Evolutionary conservation across 1,140 invertebrate species (phyloP).

Genomic region (Pseudobourletiella spinata): DNA sequence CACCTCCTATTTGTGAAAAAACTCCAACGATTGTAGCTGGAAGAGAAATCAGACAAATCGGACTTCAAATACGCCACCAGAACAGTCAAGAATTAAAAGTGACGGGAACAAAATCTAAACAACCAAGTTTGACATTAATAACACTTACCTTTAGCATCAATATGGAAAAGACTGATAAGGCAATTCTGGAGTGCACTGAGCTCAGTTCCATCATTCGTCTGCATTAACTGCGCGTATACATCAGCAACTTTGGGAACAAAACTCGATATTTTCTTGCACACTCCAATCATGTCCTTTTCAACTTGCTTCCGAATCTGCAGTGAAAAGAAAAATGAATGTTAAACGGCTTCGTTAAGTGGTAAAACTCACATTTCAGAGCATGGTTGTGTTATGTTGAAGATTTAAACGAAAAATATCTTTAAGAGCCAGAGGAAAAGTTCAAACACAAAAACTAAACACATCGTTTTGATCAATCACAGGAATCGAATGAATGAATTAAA

Average conservation of each 20-base stretch:
- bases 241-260: conserved; percentile 80
- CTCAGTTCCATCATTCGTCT: conserved; percentile 72
- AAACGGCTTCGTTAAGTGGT: no score
- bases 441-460: no score
- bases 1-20: conserved; percentile 75
- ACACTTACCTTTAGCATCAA: conserved; percentile 51
- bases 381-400: neutral
- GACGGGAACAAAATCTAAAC: no score
- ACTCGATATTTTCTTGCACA: conserved; percentile 77
- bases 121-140: no score
- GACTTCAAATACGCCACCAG: no score
- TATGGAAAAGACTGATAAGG: conserved; percentile 53
- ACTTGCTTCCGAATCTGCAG: conserved; percentile 86
- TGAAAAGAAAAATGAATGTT: no score
- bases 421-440: no score
- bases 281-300: conserved; percentile 79
- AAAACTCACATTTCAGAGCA: conserved; percentile 6
- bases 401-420: neutral
- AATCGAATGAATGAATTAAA: no score
- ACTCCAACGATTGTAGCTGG: conserved; percentile 66
- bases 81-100: no score
- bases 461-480: no score
- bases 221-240: conserved; percentile 80
- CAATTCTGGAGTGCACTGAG: conserved; percentile 67
- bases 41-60: conserved; percentile 32